Evolutionary conservation across 2,888 invertebrate species (phyloP).

Genomic region (Limnephilus auricula): DNA sequence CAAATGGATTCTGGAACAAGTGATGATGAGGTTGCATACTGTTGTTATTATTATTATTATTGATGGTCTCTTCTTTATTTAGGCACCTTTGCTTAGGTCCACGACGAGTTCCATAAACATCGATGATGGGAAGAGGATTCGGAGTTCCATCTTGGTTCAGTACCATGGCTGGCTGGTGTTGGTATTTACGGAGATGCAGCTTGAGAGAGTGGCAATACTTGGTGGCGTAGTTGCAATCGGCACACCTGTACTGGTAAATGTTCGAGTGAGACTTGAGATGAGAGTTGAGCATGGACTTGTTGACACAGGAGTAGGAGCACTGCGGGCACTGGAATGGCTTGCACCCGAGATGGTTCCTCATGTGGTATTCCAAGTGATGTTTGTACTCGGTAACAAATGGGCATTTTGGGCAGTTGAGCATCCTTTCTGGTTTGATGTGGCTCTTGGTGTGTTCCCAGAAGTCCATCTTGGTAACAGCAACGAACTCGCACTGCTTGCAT

Average conservation of each 20-base stretch:
- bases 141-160: slow-evolving; percentile 93
- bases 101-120: slow-evolving; percentile 92
- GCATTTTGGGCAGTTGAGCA: slow-evolving; percentile 93
- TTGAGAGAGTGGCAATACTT: slow-evolving; percentile 99
- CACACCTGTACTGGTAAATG: slow-evolving; percentile 94
- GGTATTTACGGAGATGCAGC: slow-evolving; percentile 94
- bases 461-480: slow-evolving; percentile 91
- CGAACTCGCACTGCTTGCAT: slow-evolving; percentile 94
- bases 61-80: slow-evolving; percentile 71
- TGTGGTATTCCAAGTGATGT: slow-evolving; percentile 98
- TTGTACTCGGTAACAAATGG: slow-evolving; percentile 99
- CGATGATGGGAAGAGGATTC: slow-evolving; percentile 91
- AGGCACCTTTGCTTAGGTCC: slow-evolving; percentile 85
- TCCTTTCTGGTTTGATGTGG: slow-evolving; percentile 96
- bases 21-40: slow-evolving; percentile 70
- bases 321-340: slow-evolving; percentile 97
- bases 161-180: slow-evolving; percentile 93
- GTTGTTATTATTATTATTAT: slow-evolving; percentile 68
- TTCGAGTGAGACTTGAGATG: slow-evolving; percentile 97
- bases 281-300: slow-evolving; percentile 99
- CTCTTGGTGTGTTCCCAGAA: slow-evolving; percentile 95
- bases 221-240: slow-evolving; percentile 96
- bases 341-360: slow-evolving; percentile 94
- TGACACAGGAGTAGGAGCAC: slow-evolving; percentile 95
- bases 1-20: slow-evolving; percentile 74